Base-by-base conservation (phyloP, 1,140 invertebrate genomes). In the Vanessa atalanta region DNA sequence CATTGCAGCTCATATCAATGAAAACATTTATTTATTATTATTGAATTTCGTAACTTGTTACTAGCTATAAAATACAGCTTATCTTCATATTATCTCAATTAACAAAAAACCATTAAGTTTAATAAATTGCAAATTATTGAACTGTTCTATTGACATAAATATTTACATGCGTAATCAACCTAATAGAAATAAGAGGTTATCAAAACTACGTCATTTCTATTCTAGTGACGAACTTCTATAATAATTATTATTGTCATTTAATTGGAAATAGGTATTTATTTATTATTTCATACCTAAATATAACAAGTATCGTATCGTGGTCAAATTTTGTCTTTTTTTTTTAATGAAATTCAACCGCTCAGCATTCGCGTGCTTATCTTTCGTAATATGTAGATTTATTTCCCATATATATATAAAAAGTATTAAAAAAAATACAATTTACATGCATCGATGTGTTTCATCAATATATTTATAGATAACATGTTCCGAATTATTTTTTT, bases 181-280 rank as follows among this genome's bases (percentile, higher is more conserved):
- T 20, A 61, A 31, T 23, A 68, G 66, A 55, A 61, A 73, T 61
- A 70, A 48, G 13, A 73, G 75, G 75, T 77, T 77, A 77, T 77
- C 75, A 55, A 48, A 73, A 47, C 70, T 61, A 73, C 75, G 75
- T 77, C 75, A 77, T 64, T 53, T 12, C 37, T 37, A 31, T 47
- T 47, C 23, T 50, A 67, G 50, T 77, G 75, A 73, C 71, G 75
- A 53, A 71, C 60, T 20, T 70, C 67, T 48, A 63, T 64, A 53
- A 63, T 64, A 53, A 47, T 53, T 65, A 66, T 65, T 72, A 65
- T 57, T 72, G 12, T 16, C 57, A 48, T 65, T 57, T 72, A 37
- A 51, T 23, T 71, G 23, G 63, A 23, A 37, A 61, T 31, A 12
- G 15, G 16, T 20, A 55, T 1, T n/a, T 55, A 55, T 55, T 15